Evolutionary conservation across 2,888 invertebrate genomes (phyloP).

Genomic region (Acanthosepion lycidas): DNA sequence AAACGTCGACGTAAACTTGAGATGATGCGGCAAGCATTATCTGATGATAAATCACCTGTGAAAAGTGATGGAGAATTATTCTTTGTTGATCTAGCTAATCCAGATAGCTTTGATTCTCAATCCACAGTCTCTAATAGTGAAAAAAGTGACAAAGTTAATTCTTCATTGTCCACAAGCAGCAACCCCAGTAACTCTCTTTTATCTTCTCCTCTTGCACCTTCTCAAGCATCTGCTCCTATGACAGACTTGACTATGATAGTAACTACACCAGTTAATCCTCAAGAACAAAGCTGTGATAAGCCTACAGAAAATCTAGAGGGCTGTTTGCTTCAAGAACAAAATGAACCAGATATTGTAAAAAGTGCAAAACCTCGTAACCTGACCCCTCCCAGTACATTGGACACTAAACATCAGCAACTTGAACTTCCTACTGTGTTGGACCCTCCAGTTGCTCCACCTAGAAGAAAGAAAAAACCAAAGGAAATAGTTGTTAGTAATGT

Average conservation of each 20-base stretch:
- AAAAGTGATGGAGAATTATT: slow-evolving; percentile 1
- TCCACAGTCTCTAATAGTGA: background rate
- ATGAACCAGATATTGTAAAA: slow-evolving; percentile 92
- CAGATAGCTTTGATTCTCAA: background rate
- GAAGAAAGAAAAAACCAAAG: slow-evolving; percentile 66
- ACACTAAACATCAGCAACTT: slow-evolving; percentile 77
- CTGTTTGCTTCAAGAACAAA: slow-evolving; percentile 49
- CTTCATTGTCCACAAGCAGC: slow-evolving; percentile 12
- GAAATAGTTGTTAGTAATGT: slow-evolving; percentile 37
- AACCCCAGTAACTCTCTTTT: background rate
- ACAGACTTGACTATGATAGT: slow-evolving; percentile 24
- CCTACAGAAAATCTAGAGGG: background rate
- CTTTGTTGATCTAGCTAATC: slow-evolving; percentile 39
- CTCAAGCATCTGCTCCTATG: background rate
- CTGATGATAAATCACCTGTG: slow-evolving; percentile 54
- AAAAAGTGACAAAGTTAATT: background rate
- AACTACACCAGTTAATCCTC: background rate
- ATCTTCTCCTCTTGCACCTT: background rate
- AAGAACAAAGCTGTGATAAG: slow-evolving; percentile 36
- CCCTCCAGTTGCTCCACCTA: slow-evolving; percentile 65
- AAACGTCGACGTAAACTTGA: slow-evolving; percentile 62
- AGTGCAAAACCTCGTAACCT: slow-evolving; percentile 82
- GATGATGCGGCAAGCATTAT: slow-evolving; percentile 61
- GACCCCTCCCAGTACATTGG: slow-evolving; percentile 63
- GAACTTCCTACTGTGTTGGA: slow-evolving; percentile 63